A percentile compares a stretch with the other conserved stretches of the same genome.
These are phyloP conservation scores for Stegodyphus dumicola DNA, from an alignment of 1,140 invertebrate genomes.

Conservation along the genomic window DNA sequence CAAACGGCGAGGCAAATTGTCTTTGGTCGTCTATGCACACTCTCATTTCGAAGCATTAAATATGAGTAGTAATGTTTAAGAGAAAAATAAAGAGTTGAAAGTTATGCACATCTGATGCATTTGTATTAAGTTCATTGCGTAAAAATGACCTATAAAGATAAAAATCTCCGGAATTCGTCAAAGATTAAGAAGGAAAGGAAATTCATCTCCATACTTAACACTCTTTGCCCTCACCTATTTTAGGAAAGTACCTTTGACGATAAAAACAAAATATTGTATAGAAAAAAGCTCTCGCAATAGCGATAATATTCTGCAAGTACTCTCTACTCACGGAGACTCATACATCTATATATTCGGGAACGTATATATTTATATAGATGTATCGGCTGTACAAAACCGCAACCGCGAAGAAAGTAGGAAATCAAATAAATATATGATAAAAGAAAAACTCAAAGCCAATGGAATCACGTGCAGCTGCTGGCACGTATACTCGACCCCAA, in stretches of 20 bases:
- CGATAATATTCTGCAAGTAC: not conserved
- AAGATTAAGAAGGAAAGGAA: not conserved
- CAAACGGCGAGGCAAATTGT: too few species aligned
- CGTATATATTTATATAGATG: not conserved
- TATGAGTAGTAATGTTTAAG: too few species aligned
- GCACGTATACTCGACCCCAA: conserved; percentile 35
- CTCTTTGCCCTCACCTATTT: not conserved
- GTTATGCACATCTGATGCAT: too few species aligned
- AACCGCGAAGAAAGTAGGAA: not conserved
- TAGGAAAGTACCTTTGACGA: not conserved
- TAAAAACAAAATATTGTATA: not conserved
- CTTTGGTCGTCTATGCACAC: too few species aligned
- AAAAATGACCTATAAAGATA: too few species aligned
- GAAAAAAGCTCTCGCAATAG: not conserved
- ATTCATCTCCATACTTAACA: conserved; percentile 5
- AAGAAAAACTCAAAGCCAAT: not conserved
- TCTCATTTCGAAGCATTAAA: too few species aligned
- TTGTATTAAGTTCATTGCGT: too few species aligned
- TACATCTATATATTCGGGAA: not conserved
- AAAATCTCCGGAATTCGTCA: too few species aligned
- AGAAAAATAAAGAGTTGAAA: too few species aligned
- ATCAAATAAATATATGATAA: conserved; percentile 15
- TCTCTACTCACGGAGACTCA: not conserved
- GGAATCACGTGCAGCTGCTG: conserved; percentile 44
- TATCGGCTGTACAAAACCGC: not conserved